These are phyloP conservation scores for Paralvinella palmiformis DNA, from an alignment of 1,140 invertebrate species.

Conservation along the genomic window DNA sequence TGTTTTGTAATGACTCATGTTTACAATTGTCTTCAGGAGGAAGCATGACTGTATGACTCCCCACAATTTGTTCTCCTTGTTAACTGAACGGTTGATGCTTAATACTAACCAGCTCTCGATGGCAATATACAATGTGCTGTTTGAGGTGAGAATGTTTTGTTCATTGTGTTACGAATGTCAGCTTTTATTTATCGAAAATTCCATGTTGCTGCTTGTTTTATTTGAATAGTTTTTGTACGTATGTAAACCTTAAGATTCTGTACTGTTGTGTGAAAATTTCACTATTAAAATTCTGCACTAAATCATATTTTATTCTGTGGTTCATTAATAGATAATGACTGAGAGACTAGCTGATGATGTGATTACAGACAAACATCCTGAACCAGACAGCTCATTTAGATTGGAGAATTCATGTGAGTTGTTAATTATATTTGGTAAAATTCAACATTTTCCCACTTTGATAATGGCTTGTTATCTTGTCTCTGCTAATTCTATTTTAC, in stretches of 20 bases:
- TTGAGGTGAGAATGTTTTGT: slow-evolving; percentile 84
- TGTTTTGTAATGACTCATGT: too few relatives aligned
- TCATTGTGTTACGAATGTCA: too few relatives aligned
- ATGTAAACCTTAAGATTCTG: too few relatives aligned
- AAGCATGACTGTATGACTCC: slow-evolving; percentile 86
- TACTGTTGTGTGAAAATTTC: too few relatives aligned
- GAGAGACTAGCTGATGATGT: slow-evolving; percentile 95
- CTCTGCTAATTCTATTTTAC: too few relatives aligned
- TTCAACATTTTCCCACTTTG: neutral
- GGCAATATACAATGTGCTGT: slow-evolving; percentile 97
- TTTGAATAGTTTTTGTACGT: too few relatives aligned
- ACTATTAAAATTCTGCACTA: too few relatives aligned
- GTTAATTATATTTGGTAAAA: slow-evolving; percentile 3
- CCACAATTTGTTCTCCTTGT: slow-evolving; percentile 92
- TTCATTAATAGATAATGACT: slow-evolving; percentile 84
- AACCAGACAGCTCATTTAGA: slow-evolving; percentile 88
- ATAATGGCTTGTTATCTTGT: too few relatives aligned
- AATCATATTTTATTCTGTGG: too few relatives aligned
- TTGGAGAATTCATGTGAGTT: slow-evolving; percentile 95
- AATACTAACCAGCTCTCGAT: slow-evolving; percentile 84
- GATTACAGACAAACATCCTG: slow-evolving; percentile 80
- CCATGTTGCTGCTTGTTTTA: too few relatives aligned
- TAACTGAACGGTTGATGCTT: slow-evolving; percentile 84
- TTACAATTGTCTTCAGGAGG: too few relatives aligned
- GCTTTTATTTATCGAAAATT: too few relatives aligned